phyloP scores from a whole-genome alignment of 2,113 vertebrate species.

The Pachypanchax playfairii region DNA sequence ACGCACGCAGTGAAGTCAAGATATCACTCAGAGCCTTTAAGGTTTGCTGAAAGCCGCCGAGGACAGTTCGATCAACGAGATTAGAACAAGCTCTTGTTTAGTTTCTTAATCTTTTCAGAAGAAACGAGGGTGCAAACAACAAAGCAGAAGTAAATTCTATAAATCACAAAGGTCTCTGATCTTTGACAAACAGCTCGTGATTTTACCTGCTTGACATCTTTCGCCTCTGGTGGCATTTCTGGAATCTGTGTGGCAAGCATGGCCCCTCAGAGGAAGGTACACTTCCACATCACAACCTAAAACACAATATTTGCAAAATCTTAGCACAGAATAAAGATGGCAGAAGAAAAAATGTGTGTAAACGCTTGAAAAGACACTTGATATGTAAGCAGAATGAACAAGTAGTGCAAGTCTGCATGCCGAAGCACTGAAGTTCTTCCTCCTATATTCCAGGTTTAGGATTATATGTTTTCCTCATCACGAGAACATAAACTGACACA shows the following conservation, averaged over 20 bases:
- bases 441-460: background rate
- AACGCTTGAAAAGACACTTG: background rate
- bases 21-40: background rate
- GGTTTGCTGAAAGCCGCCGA: background rate
- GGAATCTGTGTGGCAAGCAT: constrained; percentile 86
- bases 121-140: background rate
- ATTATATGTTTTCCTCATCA: constrained; percentile 26
- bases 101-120: background rate
- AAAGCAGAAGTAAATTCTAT: background rate
- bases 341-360: background rate
- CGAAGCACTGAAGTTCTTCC: background rate
- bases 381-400: background rate
- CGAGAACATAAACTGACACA: constrained; percentile 23
- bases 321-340: background rate
- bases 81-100: constrained; percentile 5
- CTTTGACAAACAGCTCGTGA: too few relatives aligned
- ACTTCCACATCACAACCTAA: constrained; percentile 81
- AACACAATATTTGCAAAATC: constrained; percentile 42
- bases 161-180: background rate
- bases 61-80: background rate
- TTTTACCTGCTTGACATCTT: constrained; percentile 85
- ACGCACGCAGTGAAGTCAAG: background rate
- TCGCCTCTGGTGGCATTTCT: constrained; percentile 77
- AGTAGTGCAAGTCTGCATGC: background rate
- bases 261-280: constrained; percentile 59